Evolutionary conservation across 2,797 vertebrate species (phyloP), one percentile per base, ranked within the genome.

Genomic region (Falco biarmicus): DNA sequence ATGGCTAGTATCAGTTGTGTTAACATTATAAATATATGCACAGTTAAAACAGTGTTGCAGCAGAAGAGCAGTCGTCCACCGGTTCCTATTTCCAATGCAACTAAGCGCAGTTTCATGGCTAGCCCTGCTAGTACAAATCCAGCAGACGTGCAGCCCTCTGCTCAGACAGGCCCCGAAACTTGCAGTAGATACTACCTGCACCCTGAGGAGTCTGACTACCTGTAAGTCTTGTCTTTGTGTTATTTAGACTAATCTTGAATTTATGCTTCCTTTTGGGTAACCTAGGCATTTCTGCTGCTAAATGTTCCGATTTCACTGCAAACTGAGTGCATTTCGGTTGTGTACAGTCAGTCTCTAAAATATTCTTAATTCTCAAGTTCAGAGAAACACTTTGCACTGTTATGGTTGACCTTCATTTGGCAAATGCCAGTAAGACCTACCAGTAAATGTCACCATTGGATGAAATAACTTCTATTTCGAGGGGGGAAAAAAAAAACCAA

Each of bases 31-130:
- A 64, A 80, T 83, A 26, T 75, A 18, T 93, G 60, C 91, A 15
- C 95, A 99, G 99, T 98, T 88, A 99, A 99, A 97, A 92, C 98
- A 34, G 97, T 98, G 94, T 92, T 99, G 75, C 99, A 99, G 93
- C 98, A 98, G 25, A 99, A 99, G 96, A 98, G 98, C 95, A 98
- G 98, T 57, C 98, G 98, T 13, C 97, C 99, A 1, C 98, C 98
- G 0, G 95, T 98, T 5, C 98, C 99, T 3, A 98, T 99, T 89
- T 99, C 99, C 96, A 99, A 98, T 2, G 98, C 98, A 53, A 99
- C 99, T 53, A 99, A 99, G 96, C 98, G 98, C 37, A 99, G 98
- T 82, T 99, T 99, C 96, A 96, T 99, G 98, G 98, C 98, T 10
- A 95, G 95, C 94, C 99, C 87, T 32, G 97, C 97, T 1, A 77